phyloP scores from a whole-genome alignment of 2,113 vertebrate species.

The Butorides virescens region DNA sequence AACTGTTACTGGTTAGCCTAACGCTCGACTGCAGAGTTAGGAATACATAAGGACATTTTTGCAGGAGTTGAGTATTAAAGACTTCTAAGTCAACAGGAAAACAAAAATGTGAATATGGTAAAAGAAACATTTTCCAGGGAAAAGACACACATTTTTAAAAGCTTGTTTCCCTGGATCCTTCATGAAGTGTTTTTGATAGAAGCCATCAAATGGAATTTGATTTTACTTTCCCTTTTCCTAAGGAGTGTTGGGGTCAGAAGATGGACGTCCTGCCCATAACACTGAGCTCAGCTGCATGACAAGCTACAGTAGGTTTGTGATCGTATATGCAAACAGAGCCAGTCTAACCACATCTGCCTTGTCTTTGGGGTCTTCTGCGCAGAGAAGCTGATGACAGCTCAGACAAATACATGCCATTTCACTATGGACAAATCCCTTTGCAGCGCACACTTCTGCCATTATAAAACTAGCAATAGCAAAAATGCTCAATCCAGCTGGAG shows the following conservation, averaged over 20 bases:
- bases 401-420: background rate
- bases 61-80: background rate
- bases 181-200: background rate
- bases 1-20: background rate
- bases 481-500: background rate
- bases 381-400: background rate
- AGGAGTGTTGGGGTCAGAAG: background rate
- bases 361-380: background rate
- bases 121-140: background rate
- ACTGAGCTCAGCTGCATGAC: background rate
- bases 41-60: background rate
- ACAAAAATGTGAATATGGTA: background rate
- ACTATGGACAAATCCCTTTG: background rate
- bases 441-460: background rate
- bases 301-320: background rate
- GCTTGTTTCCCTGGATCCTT: background rate
- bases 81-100: background rate
- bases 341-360: background rate
- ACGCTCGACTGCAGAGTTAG: background rate
- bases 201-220: background rate
- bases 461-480: background rate
- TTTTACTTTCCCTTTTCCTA: background rate
- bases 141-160: background rate
- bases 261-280: fast-evolving
- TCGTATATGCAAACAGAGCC: background rate